Base-by-base conservation (phyloP, 1,140 invertebrate genomes). In the Stegodyphus dumicola region DNA sequence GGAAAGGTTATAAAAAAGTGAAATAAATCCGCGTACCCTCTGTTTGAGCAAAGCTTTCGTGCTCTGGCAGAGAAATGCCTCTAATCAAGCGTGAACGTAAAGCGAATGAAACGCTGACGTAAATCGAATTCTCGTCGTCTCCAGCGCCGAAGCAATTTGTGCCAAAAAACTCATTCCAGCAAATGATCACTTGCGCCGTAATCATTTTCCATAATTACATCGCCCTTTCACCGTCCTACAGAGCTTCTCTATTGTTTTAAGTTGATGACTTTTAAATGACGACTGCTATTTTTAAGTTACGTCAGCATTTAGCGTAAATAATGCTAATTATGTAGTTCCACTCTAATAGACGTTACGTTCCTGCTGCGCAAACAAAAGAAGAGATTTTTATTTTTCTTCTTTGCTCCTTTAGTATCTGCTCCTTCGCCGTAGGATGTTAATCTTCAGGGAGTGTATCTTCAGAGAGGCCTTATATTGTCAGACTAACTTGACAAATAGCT, bases 181-280 rank as follows among this genome's bases (percentile, higher is more conserved):
- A 79, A 69, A 80, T 80, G 60, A 80, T 79, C 78, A 71, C 69
- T 71, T 48, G 67, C 78, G 11, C 53, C 13, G 78, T 80, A 80
- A 80, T 80, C 78, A 80, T 80, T 80, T 80, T 80, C 69, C 33
- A 54, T 80, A 80, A 80, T 78, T 78, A 65, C 77, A 53, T 53
- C 52, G 33, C 51, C 17, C 11, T 33, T 52, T n/a, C 71, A 33
- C 17, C 17, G 67, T 74, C 52, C 48, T 69, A 51, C 18, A 64
- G 52, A 18, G n/a, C 66, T 53, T 70, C 65, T 69, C 77, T 56
- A 80, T 80, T 80, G 78, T 80, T 51, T 80, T 80, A 73, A 80
- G 51, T 73, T 80, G 67, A 80, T 80, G 78, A 73, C 70, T 80
- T 80, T 80, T 80, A 80, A 80, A 80, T 80, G 78, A 64, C 15